phyloP scores from a whole-genome alignment of 2,888 invertebrate species.

The Gasteruption jaculator region DNA sequence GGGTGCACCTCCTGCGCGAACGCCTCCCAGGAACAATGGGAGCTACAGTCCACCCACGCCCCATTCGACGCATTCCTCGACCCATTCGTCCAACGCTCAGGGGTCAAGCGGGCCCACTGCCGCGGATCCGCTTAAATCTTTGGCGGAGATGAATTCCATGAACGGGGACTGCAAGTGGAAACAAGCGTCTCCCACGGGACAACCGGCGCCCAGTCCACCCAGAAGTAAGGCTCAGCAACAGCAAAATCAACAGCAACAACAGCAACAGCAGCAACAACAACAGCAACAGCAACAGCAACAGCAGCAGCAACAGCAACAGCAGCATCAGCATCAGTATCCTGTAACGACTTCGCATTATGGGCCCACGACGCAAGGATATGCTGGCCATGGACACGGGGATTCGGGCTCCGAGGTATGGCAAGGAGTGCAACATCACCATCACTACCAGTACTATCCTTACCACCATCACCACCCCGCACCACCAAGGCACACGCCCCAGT shows the following conservation, averaged over 20 bases:
- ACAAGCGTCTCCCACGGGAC: slow-evolving; percentile 43
- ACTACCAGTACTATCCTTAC: slow-evolving; percentile 66
- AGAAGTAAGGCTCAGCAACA: slow-evolving; percentile 43
- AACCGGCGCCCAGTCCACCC: slow-evolving; percentile 46
- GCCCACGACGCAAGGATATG: slow-evolving; percentile 38
- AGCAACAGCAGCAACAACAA: slow-evolving; percentile 31
- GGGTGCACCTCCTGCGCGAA: slow-evolving; percentile 58
- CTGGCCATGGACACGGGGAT: slow-evolving; percentile 51
- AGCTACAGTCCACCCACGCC: slow-evolving; percentile 47
- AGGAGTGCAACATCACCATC: slow-evolving; percentile 55
- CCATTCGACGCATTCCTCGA: slow-evolving; percentile 42
- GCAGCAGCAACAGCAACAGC: slow-evolving; percentile 38
- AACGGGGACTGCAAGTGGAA: slow-evolving; percentile 54
- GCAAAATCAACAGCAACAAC: slow-evolving; percentile 41
- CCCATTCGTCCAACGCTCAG: slow-evolving; percentile 35
- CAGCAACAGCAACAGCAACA: slow-evolving; percentile 34
- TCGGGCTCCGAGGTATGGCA: slow-evolving; percentile 62
- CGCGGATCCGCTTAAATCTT: slow-evolving; percentile 51
- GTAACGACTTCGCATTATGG: slow-evolving; percentile 42
- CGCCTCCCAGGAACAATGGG: slow-evolving; percentile 46
- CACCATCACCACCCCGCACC: slow-evolving; percentile 57
- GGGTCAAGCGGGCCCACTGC: slow-evolving; percentile 11
- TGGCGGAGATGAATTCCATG: slow-evolving; percentile 54
- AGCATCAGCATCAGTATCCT: slow-evolving; percentile 42
- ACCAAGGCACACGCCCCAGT: slow-evolving; percentile 55